A percentile compares a stretch with the other conserved stretches of the same genome.
Evolutionary conservation across 2,888 invertebrate genomes (phyloP).

Genomic region (Phania funesta): DNA sequence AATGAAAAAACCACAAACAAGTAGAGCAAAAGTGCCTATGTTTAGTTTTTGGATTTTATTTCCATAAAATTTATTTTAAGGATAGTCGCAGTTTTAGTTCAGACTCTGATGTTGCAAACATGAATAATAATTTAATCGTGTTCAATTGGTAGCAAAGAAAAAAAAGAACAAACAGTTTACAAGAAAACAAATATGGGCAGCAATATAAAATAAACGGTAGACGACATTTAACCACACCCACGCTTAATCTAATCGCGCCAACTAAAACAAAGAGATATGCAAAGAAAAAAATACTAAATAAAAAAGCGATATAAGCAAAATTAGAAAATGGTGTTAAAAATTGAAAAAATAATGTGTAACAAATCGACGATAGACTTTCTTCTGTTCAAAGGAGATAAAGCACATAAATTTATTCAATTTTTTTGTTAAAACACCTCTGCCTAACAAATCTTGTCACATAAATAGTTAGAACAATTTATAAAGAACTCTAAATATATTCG

Average conservation of each 20-base stretch:
- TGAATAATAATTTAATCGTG: constrained; percentile 55
- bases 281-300: neutral
- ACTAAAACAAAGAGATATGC: constrained; percentile 26
- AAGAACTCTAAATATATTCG: constrained; percentile 18
- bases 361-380: constrained; percentile 46
- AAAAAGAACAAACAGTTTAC: neutral
- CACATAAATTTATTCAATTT: constrained; percentile 51
- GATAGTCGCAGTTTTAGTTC: constrained; percentile 44
- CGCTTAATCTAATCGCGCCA: constrained; percentile 45
- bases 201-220: constrained; percentile 58
- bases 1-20: constrained; percentile 49
- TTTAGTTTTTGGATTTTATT: neutral
- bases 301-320: constrained; percentile 22
- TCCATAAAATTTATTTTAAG: constrained; percentile 57
- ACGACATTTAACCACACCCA: constrained; percentile 66
- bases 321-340: constrained; percentile 43
- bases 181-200: neutral
- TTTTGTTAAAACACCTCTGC: constrained; percentile 32
- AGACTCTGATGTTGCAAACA: constrained; percentile 44
- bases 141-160: neutral
- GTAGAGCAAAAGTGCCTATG: constrained; percentile 40
- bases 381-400: constrained; percentile 37
- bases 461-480: constrained; percentile 55
- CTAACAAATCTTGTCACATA: constrained; percentile 62
- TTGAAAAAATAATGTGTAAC: constrained; percentile 38